Evolutionary conservation across 35 echinoderm and acorn worm species (phyloP).

Genomic region (Amphiura filiformis): DNA sequence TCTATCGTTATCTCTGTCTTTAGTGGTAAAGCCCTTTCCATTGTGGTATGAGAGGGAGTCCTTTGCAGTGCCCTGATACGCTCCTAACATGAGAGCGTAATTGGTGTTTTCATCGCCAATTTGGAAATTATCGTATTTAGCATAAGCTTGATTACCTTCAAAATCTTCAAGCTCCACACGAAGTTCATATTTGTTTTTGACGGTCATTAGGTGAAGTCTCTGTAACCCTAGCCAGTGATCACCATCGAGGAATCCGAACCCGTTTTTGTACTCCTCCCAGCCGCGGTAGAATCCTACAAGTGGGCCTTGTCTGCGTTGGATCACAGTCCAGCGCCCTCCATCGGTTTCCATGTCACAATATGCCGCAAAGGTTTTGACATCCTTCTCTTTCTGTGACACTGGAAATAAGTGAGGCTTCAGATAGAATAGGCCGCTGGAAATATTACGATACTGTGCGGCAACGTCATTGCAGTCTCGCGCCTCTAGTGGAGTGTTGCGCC

Average conservation of each 20-base stretch:
- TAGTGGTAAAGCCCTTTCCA: background rate
- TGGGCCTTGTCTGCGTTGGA: background rate
- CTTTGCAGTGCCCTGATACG: background rate
- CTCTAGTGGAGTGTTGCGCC: too few species aligned
- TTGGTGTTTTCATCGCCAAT: background rate
- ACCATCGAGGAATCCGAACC: background rate
- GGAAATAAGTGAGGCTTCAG: background rate
- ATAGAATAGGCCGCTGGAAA: background rate
- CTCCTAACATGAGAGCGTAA: background rate
- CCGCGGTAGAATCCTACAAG: background rate
- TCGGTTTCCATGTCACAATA: background rate
- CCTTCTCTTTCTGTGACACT: background rate
- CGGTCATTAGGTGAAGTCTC: background rate
- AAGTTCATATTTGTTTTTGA: background rate
- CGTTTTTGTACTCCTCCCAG: background rate
- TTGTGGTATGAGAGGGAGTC: background rate
- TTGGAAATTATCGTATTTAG: background rate
- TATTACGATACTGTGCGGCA: background rate
- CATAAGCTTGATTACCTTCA: background rate
- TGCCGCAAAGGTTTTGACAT: too few species aligned
- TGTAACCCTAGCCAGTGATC: background rate
- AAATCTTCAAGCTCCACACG: background rate
- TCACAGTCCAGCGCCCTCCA: background rate
- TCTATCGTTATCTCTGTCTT: background rate
- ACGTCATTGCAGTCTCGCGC: background rate